A percentile compares a stretch with the other conserved stretches of the same genome.
phyloP scores from a whole-genome alignment of 2,888 invertebrate species.

The Galeruca laticollis region DNA sequence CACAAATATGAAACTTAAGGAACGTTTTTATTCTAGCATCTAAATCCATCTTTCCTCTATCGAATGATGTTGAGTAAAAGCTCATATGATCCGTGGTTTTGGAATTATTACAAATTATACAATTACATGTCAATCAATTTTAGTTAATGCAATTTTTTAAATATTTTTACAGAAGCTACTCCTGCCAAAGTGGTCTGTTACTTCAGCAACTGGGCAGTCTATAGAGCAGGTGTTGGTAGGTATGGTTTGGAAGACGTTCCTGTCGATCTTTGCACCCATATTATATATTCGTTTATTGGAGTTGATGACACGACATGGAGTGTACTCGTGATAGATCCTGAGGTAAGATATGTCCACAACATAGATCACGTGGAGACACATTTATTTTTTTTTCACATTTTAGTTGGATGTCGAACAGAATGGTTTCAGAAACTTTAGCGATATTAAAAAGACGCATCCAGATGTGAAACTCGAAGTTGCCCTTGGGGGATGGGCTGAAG shows the following conservation, averaged over 20 bases:
- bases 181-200: slow-evolving; percentile 71
- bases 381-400: slow-evolving; percentile 41
- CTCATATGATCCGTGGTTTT: too few species aligned
- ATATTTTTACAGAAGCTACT: slow-evolving; percentile 48
- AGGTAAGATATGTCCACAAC: slow-evolving; percentile 68
- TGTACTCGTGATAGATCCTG: slow-evolving; percentile 84
- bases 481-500: slow-evolving; percentile 93
- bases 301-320: slow-evolving; percentile 83
- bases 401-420: slow-evolving; percentile 79
- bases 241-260: slow-evolving; percentile 90
- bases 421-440: slow-evolving; percentile 85
- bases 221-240: slow-evolving; percentile 83
- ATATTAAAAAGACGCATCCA: slow-evolving; percentile 77
- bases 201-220: slow-evolving; percentile 87
- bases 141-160: too few species aligned
- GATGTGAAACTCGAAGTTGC: slow-evolving; percentile 83
- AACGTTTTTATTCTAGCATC: too few species aligned
- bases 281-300: slow-evolving; percentile 91
- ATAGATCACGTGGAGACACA: too few species aligned
- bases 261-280: slow-evolving; percentile 84
- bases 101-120: too few species aligned
- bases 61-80: too few species aligned
- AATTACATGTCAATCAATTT: too few species aligned
- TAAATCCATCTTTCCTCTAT: too few species aligned
- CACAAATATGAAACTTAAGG: too few species aligned